Conservation (phyloP, 2,888 invertebrate species). For the Aporophyla nigra region DNA sequence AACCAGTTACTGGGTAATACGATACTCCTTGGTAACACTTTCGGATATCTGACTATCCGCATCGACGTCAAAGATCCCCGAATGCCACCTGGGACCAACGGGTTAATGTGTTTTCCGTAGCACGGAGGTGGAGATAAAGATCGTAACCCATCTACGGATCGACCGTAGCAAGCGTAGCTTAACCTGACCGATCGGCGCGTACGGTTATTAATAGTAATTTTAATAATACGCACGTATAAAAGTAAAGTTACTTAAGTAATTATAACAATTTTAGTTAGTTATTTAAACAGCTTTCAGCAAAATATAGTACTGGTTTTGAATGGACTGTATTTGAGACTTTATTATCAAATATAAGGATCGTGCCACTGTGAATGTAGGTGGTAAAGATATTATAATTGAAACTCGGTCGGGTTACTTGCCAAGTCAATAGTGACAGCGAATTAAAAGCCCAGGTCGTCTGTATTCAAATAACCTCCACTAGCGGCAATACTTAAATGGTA, state of each 20-base stretch:
- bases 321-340: neutral
- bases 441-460: conserved; percentile 9
- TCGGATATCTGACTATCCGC: too few species aligned
- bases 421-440: conserved; percentile 16
- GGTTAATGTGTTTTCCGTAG: too few species aligned
- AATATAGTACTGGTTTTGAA: neutral
- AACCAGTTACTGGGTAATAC: too few species aligned
- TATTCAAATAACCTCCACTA: neutral
- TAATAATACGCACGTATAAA: too few species aligned
- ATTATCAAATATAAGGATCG: neutral
- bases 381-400: conserved; percentile 28
- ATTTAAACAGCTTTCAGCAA: neutral
- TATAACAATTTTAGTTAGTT: neutral
- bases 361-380: conserved; percentile 22
- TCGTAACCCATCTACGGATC: too few species aligned
- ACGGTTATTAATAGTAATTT: too few species aligned
- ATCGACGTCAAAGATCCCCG: too few species aligned
- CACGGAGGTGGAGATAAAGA: too few species aligned
- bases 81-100: too few species aligned
- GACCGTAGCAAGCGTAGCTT: too few species aligned
- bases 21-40: too few species aligned
- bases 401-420: conserved; percentile 2
- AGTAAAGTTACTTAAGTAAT: neutral
- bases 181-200: too few species aligned
- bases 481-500: neutral